Conservation (phyloP, 2,113 vertebrate species). For the Elephas maximus region DNA sequence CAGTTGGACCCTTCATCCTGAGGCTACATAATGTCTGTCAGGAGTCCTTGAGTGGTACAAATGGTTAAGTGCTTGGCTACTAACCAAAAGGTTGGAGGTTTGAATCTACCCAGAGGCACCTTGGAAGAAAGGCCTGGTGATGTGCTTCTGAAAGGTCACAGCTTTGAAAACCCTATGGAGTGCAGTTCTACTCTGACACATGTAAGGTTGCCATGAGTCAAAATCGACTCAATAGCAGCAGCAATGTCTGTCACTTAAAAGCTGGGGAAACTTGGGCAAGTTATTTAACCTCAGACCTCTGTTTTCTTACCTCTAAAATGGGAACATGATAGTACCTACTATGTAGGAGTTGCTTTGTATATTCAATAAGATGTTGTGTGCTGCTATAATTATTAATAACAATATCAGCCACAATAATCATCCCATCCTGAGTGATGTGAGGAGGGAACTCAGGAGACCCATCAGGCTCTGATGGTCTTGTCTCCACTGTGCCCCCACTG, state of each 20-base stretch:
- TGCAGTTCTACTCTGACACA: background rate
- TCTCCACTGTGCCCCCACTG: background rate
- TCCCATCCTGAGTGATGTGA: background rate
- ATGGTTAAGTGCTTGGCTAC: too few relatives aligned
- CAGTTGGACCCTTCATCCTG: background rate
- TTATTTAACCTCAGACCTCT: background rate
- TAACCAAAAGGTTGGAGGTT: too few relatives aligned
- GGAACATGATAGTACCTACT: background rate
- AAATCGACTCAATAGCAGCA: background rate
- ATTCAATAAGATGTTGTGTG: background rate
- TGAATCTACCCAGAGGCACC: background rate
- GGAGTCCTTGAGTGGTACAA: too few relatives aligned
- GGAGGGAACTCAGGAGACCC: background rate
- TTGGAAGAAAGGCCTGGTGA: background rate
- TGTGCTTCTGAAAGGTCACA: background rate
- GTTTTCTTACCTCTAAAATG: constrained; percentile 11
- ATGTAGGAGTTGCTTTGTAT: background rate
- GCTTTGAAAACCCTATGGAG: background rate
- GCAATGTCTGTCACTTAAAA: background rate
- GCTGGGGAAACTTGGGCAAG: background rate
- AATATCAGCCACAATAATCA: background rate
- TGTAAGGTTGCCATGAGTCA: background rate
- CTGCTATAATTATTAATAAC: background rate
- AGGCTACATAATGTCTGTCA: background rate
- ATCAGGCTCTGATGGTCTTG: background rate